phyloP scores from a whole-genome alignment of 2,113 vertebrate genomes.

The Crocuta crocuta region DNA sequence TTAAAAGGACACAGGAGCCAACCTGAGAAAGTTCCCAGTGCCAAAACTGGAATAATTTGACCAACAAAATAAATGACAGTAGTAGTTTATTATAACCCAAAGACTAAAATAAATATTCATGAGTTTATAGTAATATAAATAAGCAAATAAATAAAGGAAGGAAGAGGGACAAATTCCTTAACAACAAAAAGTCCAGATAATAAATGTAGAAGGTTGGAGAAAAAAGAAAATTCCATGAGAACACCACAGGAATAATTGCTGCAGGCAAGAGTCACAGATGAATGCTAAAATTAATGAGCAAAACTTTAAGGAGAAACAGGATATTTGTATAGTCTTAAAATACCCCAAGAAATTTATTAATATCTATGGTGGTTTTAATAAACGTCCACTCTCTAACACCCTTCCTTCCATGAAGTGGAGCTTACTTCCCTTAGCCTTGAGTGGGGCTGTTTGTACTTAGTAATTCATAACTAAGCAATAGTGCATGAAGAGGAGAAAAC shows the following conservation, averaged over 20 bases:
- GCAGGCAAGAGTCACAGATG: not conserved
- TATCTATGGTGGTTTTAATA: slow-evolving; percentile 33
- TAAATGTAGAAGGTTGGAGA: not conserved
- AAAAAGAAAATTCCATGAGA: not conserved
- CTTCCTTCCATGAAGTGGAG: not conserved
- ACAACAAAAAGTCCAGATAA: not conserved
- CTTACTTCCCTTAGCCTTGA: not conserved
- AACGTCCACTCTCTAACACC: not conserved
- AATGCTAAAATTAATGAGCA: slow-evolving; percentile 2
- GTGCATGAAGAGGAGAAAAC: not conserved
- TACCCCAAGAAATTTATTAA: slow-evolving; percentile 11
- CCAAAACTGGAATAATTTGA: not conserved
- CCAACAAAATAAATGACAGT: slow-evolving; percentile 16
- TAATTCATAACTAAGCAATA: not conserved
- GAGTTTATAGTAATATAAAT: not conserved
- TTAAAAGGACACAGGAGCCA: not conserved
- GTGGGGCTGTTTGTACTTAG: not conserved
- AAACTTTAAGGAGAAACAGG: slow-evolving; percentile 32
- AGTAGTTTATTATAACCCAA: slow-evolving; percentile 40
- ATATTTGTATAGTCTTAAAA: not conserved
- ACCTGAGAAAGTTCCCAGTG: not conserved
- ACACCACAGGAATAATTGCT: not conserved
- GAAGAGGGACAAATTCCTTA: not conserved
- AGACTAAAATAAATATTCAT: slow-evolving; percentile 27
- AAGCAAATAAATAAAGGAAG: slow-evolving; percentile 42